Evolutionary conservation across 2,113 vertebrate species (phyloP), one percentile per base, ranked within the genome.

Genomic region (Bombycilla garrulus): DNA sequence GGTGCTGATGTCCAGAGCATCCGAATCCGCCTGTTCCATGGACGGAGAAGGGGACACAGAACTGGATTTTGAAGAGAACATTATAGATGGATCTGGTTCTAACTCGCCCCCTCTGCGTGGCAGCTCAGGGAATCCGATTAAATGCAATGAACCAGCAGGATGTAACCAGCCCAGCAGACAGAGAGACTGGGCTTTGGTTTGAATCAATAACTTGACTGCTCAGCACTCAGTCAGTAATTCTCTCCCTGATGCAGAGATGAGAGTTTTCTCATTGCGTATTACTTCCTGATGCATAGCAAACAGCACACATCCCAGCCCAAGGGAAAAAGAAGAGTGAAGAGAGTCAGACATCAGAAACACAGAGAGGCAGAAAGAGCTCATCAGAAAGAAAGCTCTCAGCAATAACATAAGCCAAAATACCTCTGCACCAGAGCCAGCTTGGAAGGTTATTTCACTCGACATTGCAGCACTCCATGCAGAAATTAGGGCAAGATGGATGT

Each of bases 1-100:
- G 96, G 99, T 99, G 98, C 99, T 99, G 98, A 99, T 98, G 96
- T 99, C 99, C 98, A 99, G 90, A 66, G 97, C 98, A 38, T 99
- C 98, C 2, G 98, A 97, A 95, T 99, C 99, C 0, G 98, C 94
- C 92, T 98, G 99, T 96, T 99, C 99, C 98, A 99, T 99, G 94
- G 98, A 99, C 0, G 98, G 98, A 97, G 99, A 99, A 66, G 98
- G 98, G 15, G 98, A 98, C 38, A 98, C 96, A 1, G 98, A 98
- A 78, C 96, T 97, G 90, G 98, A 97, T 96, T 98, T 98, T 77
- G 98, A 98, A 53, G 98, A 96, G 22, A 99, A 98, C 98, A 99
- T 99, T 38, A 38, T 95, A 65, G 76, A 74, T 48, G 69, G 65
- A 36, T 81, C 70, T 78, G 80, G 66, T 56, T 78, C 67, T 61